phyloP scores from a whole-genome alignment of 2,888 invertebrate genomes.

The Liodrosophila aerea region DNA sequence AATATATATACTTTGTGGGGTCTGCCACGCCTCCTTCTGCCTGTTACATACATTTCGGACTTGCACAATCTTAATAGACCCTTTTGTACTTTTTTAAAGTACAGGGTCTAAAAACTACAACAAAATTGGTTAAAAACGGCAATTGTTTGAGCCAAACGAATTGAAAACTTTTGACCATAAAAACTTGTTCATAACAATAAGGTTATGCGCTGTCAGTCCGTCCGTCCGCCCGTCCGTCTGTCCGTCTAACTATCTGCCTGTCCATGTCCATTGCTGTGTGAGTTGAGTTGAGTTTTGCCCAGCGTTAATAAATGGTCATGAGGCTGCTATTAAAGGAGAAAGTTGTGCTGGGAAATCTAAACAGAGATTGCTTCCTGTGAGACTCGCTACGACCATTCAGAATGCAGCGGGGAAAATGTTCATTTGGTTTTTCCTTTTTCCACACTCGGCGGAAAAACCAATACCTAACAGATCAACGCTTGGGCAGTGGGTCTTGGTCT shows the following conservation, averaged over 20 bases:
- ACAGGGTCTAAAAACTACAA: neutral
- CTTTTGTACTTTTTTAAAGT: too few species aligned
- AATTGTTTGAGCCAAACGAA: conserved; percentile 21
- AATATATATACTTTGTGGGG: too few species aligned
- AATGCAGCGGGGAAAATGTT: conserved; percentile 27
- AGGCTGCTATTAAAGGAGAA: conserved; percentile 56
- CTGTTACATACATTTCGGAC: too few species aligned
- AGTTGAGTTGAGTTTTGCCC: conserved; percentile 16
- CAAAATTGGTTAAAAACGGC: neutral
- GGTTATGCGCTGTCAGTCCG: neutral
- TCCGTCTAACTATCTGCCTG: too few species aligned
- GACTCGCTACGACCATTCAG: conserved; percentile 4
- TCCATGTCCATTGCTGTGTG: too few species aligned
- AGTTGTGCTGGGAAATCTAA: conserved; percentile 39
- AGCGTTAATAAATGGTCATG: conserved; percentile 49
- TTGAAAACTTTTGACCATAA: conserved; percentile 22
- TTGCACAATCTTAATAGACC: too few species aligned
- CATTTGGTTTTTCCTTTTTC: neutral
- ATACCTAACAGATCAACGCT: conserved; percentile 42
- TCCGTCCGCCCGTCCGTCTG: neutral
- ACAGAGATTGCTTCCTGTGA: conserved; percentile 30
- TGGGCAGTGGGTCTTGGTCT: neutral
- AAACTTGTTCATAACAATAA: conserved; percentile 31
- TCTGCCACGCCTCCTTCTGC: too few species aligned
- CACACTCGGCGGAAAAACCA: conserved; percentile 24